Evolutionary conservation across 2,888 invertebrate species (phyloP).

Genomic region (Torymus auratus): DNA sequence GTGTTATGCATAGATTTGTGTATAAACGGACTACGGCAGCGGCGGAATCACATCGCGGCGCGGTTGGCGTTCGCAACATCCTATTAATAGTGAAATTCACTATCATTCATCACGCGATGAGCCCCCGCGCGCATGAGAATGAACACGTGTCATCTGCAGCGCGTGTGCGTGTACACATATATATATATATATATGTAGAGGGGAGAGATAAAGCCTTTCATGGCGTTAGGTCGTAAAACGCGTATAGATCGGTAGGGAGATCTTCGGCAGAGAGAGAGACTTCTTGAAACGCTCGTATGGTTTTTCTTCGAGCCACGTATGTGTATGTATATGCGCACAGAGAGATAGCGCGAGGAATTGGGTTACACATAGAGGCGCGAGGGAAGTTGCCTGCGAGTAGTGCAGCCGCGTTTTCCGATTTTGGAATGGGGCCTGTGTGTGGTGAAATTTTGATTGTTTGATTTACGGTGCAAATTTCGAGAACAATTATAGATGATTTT

Average conservation of each 20-base stretch:
- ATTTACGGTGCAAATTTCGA: no score
- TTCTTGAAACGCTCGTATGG: conserved; percentile 45
- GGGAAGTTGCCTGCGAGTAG: no score
- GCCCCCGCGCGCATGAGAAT: conserved; percentile 46
- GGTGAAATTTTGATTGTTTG: no score
- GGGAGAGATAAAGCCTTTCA: conserved; percentile 49
- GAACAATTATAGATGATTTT: no score
- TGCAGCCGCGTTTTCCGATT: no score
- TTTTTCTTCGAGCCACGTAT: conserved; percentile 25
- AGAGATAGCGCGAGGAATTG: conserved; percentile 24
- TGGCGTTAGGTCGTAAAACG: conserved; percentile 50
- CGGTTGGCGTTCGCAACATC: conserved; percentile 51
- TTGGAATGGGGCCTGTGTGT: no score
- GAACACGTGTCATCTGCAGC: conserved; percentile 57
- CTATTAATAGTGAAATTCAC: conserved; percentile 59
- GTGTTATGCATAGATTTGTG: conserved; percentile 52
- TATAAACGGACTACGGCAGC: conserved; percentile 15
- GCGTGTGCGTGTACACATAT: background rate
- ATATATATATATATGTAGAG: background rate
- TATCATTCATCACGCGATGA: conserved; percentile 58
- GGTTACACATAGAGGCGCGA: conserved; percentile 27
- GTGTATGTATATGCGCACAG: background rate
- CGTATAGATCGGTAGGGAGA: background rate
- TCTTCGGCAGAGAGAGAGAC: conserved; percentile 27
- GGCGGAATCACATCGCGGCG: background rate